Conservation (phyloP, 2,113 vertebrate species). For the Hymenochirus boettgeri region DNA sequence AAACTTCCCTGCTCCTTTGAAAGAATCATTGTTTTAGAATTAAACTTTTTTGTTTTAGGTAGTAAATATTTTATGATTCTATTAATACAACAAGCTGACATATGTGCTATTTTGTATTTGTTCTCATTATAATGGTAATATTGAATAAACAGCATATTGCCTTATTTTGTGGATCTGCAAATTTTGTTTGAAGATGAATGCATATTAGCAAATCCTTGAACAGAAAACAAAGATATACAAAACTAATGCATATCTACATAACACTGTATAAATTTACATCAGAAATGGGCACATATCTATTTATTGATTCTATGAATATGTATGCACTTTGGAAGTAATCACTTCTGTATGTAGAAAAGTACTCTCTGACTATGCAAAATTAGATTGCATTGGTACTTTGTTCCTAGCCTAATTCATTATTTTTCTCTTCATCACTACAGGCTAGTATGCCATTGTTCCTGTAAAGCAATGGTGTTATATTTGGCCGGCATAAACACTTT, state of each 20-base stretch:
- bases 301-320: constrained; percentile 12
- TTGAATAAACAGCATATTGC: constrained; percentile 22
- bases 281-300: background rate
- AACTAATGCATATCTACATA: background rate
- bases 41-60: too few species aligned
- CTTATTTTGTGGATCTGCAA: constrained; percentile 14
- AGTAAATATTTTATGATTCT: constrained; percentile 11
- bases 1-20: too few species aligned
- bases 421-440: too few species aligned
- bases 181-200: constrained; percentile 25
- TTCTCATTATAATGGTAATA: constrained; percentile 4
- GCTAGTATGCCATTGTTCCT: too few species aligned
- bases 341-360: background rate
- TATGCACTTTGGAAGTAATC: background rate
- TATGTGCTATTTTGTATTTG: background rate
- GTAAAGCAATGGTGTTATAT: too few species aligned
- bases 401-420: too few species aligned
- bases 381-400: background rate
- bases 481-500: too few species aligned
- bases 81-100: constrained; percentile 11
- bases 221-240: constrained; percentile 12
- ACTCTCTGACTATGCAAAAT: background rate
- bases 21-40: too few species aligned
- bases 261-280: constrained; percentile 15
- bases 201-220: constrained; percentile 18